Evolutionary conservation across 2,797 vertebrate species (phyloP).

Genomic region (Sebastes diaconus): DNA sequence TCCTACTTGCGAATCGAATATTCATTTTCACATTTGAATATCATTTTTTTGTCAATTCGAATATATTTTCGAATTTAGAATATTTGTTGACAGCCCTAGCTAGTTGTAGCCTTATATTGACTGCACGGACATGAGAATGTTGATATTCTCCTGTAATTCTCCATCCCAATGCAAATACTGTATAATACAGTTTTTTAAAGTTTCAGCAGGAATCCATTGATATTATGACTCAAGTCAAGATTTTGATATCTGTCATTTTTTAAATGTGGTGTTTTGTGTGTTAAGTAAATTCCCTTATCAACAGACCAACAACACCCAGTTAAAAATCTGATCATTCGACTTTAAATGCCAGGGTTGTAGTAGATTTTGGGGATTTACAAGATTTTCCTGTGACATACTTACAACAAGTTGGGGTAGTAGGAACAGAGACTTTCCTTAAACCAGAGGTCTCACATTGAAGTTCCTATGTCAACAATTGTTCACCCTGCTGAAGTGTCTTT

Average conservation of each 20-base stretch:
- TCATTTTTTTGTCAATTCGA: not conserved
- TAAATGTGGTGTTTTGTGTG: not conserved
- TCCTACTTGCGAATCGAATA: too few species aligned
- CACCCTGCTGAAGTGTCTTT: slow-evolving; percentile 2
- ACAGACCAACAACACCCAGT: not conserved
- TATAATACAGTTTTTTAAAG: not conserved
- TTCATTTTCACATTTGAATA: too few species aligned
- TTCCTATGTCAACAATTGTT: not conserved
- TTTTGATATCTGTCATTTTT: not conserved
- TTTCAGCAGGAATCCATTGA: not conserved
- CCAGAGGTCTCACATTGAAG: slow-evolving; percentile 6
- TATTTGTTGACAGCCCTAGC: not conserved
- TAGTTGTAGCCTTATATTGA: not conserved
- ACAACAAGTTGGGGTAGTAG: not conserved
- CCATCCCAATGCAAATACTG: not conserved
- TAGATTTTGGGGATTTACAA: not conserved
- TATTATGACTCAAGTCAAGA: not conserved
- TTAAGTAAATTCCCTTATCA: not conserved
- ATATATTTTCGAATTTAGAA: too few species aligned
- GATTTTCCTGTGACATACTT: not conserved
- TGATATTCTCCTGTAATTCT: not conserved
- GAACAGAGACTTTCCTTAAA: slow-evolving; percentile 5
- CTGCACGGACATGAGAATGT: not conserved
- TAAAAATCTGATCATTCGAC: not conserved
- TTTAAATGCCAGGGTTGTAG: not conserved